A percentile compares a stretch with the other conserved stretches of the same genome.
Evolutionary conservation across 1,140 invertebrate genomes (phyloP).

Genomic region (Hycleus cichorii): DNA sequence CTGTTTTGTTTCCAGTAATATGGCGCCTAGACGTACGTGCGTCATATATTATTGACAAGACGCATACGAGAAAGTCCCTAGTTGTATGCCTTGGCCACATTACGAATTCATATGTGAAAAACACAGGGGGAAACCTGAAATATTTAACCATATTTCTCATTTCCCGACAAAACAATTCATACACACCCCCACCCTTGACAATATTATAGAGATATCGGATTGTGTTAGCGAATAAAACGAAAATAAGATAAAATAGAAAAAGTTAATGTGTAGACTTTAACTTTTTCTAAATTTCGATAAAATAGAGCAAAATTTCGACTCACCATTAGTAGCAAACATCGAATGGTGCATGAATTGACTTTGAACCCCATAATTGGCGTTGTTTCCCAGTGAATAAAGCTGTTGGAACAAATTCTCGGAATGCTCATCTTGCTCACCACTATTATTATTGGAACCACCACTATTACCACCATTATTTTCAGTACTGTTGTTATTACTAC

Average conservation of each 20-base stretch:
- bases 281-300: neutral
- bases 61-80: slow-evolving; percentile 15
- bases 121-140: slow-evolving; percentile 37
- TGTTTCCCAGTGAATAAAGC: slow-evolving; percentile 37
- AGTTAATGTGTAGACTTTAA: slow-evolving; percentile 2
- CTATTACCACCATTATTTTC: no score
- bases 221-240: neutral
- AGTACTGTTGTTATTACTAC: neutral
- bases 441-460: no score
- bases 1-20: no score
- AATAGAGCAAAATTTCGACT: slow-evolving; percentile 19
- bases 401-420: slow-evolving; percentile 39
- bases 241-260: slow-evolving; percentile 1
- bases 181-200: neutral
- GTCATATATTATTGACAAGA: slow-evolving; percentile 34
- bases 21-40: slow-evolving; percentile 27
- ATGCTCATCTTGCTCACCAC: slow-evolving; percentile 27
- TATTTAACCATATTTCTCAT: slow-evolving; percentile 41
- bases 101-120: slow-evolving; percentile 41
- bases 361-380: slow-evolving; percentile 33
- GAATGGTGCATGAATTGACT: slow-evolving; percentile 40
- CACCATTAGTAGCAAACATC: slow-evolving; percentile 40
- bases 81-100: slow-evolving; percentile 10
- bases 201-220: no score
- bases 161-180: slow-evolving; percentile 25